Conservation (phyloP, 2,888 invertebrate genomes). For the Stegophylla sp. region DNA sequence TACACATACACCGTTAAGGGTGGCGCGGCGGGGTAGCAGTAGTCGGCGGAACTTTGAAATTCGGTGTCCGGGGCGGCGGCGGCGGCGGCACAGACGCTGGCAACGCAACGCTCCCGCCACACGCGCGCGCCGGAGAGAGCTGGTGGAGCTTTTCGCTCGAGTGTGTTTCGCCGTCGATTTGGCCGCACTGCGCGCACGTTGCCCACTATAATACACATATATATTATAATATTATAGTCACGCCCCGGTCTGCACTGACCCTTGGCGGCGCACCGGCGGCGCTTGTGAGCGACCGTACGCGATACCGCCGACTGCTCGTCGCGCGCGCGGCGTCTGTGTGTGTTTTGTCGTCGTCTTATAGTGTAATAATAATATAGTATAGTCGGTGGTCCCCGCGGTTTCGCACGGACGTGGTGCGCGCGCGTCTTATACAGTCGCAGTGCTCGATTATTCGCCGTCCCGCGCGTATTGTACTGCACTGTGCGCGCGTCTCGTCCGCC, state of each 20-base stretch:
- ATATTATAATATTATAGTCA: no score
- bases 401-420: not conserved
- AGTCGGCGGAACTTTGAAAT: not conserved
- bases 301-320: constrained; percentile 31
- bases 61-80: not conserved
- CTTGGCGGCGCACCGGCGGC: constrained; percentile 53
- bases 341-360: no score
- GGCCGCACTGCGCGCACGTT: constrained; percentile 57
- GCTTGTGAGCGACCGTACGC: constrained; percentile 55
- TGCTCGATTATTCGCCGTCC: constrained; percentile 46
- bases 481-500: constrained; percentile 33
- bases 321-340: constrained; percentile 23
- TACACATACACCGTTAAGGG: no score
- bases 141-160: constrained; percentile 17
- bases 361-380: no score
- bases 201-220: no score
- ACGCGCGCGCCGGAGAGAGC: constrained; percentile 18
- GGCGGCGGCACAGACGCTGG: no score
- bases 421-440: not conserved
- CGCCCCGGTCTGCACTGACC: constrained; percentile 56
- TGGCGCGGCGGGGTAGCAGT: not conserved
- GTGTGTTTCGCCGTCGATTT: constrained; percentile 52
- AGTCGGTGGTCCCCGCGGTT: constrained; percentile 13
- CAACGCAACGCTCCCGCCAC: not conserved
- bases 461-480: constrained; percentile 19